phyloP scores from a whole-genome alignment of 2,113 vertebrate species.

The Clarias macrocephalus region DNA sequence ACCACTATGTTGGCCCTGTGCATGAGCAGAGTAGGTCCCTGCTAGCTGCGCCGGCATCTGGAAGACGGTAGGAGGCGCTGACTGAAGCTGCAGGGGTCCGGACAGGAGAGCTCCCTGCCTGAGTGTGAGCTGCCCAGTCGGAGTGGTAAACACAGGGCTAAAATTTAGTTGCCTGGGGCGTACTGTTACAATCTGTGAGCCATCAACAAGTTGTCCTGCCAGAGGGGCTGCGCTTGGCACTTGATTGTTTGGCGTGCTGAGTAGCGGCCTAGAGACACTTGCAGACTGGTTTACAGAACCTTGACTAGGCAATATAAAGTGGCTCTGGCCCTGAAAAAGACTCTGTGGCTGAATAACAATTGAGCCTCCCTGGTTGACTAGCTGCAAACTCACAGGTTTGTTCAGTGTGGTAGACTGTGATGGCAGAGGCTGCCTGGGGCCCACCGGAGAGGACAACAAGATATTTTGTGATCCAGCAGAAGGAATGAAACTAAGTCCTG shows the following conservation, averaged over 20 bases:
- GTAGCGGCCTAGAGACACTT: constrained; percentile 58
- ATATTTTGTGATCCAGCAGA: constrained; percentile 70
- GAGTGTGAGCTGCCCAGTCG: constrained; percentile 71
- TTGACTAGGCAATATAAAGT: constrained; percentile 76
- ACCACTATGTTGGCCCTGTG: constrained; percentile 64
- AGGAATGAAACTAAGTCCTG: constrained; percentile 71
- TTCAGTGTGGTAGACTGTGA: constrained; percentile 58
- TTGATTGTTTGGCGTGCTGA: constrained; percentile 60
- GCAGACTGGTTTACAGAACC: constrained; percentile 67
- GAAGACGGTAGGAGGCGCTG: constrained; percentile 72
- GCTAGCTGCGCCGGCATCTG: constrained; percentile 76
- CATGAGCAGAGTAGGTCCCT: constrained; percentile 66
- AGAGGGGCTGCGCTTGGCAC: constrained; percentile 58
- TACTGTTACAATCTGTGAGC: constrained; percentile 73
- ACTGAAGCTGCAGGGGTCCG: constrained; percentile 73
- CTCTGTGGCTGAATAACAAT: constrained; percentile 78
- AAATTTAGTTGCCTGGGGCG: constrained; percentile 76
- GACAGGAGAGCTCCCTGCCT: constrained; percentile 74
- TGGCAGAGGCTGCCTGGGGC: constrained; percentile 60
- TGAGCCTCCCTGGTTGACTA: constrained; percentile 76
- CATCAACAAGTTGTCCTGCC: constrained; percentile 68
- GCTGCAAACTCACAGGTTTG: constrained; percentile 74
- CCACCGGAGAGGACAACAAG: constrained; percentile 63
- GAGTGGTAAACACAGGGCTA: constrained; percentile 74
- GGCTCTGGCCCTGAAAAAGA: constrained; percentile 75